phyloP scores from a whole-genome alignment of 2,888 invertebrate species.

The Taphrorychus bicolor region DNA sequence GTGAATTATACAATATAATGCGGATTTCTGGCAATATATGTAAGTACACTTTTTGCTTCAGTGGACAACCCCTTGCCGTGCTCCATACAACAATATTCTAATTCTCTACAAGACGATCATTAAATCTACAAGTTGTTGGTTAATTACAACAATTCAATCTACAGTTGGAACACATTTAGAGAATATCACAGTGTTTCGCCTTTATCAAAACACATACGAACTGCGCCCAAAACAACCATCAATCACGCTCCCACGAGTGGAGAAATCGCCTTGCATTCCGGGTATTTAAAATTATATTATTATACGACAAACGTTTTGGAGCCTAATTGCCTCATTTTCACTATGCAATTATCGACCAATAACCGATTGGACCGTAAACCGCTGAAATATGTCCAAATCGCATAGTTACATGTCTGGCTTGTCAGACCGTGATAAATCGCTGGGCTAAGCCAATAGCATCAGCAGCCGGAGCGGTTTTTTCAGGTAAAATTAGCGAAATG shows the following conservation, averaged over 20 bases:
- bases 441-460: conserved; percentile 11
- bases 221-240: not conserved
- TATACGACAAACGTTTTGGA: not conserved
- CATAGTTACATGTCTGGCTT: conserved; percentile 4
- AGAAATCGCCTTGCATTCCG: too few species aligned
- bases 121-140: too few species aligned
- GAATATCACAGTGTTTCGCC: not conserved
- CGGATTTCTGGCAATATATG: too few species aligned
- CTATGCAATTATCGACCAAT: not conserved
- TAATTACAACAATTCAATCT: not conserved
- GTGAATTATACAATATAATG: too few species aligned
- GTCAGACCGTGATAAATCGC: conserved; percentile 19
- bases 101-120: too few species aligned
- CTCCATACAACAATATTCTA: too few species aligned
- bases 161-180: not conserved
- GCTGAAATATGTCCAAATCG: conserved; percentile 4
- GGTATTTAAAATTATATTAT: too few species aligned
- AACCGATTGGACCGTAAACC: not conserved
- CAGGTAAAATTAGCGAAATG: conserved; percentile 1
- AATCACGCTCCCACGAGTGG: not conserved
- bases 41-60: too few species aligned
- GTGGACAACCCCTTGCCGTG: too few species aligned
- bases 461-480: conserved; percentile 11
- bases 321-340: not conserved
- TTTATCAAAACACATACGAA: not conserved